phyloP scores from a whole-genome alignment of 1,140 invertebrate species.

The Branchinecta lynchi region DNA sequence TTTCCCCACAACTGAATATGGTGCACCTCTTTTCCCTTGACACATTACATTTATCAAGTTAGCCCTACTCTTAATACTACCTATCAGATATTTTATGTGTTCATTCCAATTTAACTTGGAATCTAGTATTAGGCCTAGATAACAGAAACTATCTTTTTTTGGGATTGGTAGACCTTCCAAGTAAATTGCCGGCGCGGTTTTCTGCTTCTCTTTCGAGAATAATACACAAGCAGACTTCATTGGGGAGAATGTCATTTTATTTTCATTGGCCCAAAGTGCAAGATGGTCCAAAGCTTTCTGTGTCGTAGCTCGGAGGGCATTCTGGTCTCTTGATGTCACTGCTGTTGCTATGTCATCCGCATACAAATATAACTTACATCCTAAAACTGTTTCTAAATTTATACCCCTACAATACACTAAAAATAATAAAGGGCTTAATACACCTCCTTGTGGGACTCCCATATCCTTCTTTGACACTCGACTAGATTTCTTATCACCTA shows the following conservation, averaged over 20 bases:
- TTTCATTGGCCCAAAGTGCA: background rate
- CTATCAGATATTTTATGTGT: background rate
- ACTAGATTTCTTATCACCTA: background rate
- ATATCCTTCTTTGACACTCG: background rate
- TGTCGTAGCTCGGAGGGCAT: background rate
- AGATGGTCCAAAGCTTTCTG: background rate
- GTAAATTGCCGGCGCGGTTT: background rate
- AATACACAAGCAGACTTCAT: background rate
- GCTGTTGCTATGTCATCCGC: background rate
- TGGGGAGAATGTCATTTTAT: background rate
- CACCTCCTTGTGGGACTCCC: background rate
- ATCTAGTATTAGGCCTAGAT: background rate
- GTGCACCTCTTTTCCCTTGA: background rate
- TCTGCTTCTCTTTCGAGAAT: background rate
- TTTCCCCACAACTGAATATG: background rate
- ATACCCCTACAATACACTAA: background rate
- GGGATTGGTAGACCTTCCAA: background rate
- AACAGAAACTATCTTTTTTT: background rate
- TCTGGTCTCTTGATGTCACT: background rate
- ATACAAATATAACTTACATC: background rate
- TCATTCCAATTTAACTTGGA: background rate
- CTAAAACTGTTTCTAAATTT: background rate
- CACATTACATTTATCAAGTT: background rate
- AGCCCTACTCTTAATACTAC: background rate
- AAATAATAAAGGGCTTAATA: background rate